These are phyloP conservation scores for Chaetophractus vellerosus DNA, from an alignment of 2,797 vertebrate genomes.

Conservation along the genomic window DNA sequence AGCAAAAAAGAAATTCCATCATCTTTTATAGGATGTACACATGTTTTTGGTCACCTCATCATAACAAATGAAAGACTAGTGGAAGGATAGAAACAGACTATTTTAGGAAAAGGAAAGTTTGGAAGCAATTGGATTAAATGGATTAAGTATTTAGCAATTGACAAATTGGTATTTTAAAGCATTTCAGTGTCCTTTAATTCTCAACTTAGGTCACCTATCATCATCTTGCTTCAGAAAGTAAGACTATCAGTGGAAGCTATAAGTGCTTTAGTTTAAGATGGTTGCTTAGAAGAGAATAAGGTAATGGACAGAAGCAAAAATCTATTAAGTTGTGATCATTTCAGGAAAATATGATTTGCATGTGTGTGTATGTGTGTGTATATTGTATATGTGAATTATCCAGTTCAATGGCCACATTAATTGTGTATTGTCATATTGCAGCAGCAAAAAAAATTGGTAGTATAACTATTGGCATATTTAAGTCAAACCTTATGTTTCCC, in stretches of 20 bases:
- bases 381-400: not conserved
- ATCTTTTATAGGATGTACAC: not conserved
- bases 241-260: not conserved
- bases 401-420: not conserved
- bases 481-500: conserved; percentile 23
- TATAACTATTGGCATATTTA: conserved; percentile 6
- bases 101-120: not conserved
- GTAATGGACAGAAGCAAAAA: not conserved
- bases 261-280: conserved; percentile 16
- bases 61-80: not conserved
- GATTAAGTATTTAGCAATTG: not conserved
- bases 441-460: not conserved
- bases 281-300: conserved; percentile 47
- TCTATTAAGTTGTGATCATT: not conserved
- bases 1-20: not conserved
- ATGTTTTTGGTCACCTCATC: not conserved
- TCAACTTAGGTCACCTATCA: not conserved
- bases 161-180: conserved; percentile 17
- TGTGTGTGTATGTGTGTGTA: not conserved
- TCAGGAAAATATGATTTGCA: conserved; percentile 13
- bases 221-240: not conserved
- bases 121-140: not conserved
- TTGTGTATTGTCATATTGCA: not conserved
- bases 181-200: conserved; percentile 48
- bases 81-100: not conserved